Evolutionary conservation across 2,888 invertebrate species (phyloP).

Genomic region (Camptogramma bilineatum): DNA sequence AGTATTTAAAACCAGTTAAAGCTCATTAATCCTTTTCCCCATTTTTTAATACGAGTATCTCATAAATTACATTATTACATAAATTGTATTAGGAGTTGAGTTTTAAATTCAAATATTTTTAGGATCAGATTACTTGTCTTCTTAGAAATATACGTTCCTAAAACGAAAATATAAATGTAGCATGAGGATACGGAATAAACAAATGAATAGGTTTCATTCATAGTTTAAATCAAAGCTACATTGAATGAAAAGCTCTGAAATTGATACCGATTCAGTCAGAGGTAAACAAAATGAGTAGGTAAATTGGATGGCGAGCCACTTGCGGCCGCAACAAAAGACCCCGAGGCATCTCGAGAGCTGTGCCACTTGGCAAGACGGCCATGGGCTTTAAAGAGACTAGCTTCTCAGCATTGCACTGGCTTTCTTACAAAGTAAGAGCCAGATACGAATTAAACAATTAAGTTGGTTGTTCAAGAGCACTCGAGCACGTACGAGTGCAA

Average conservation of each 20-base stretch:
- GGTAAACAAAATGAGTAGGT: constrained; percentile 3
- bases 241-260: background rate
- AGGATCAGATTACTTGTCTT: too few species aligned
- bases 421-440: constrained; percentile 17
- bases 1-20: too few species aligned
- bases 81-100: too few species aligned
- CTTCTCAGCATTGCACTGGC: background rate
- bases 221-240: too few species aligned
- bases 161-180: too few species aligned
- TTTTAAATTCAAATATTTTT: too few species aligned
- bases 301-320: background rate
- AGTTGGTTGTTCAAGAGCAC: constrained; percentile 11
- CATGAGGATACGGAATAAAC: too few species aligned
- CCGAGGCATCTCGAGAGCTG: constrained; percentile 8
- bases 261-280: background rate
- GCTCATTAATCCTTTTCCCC: too few species aligned
- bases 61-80: too few species aligned
- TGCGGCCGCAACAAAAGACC: constrained; percentile 1
- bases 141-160: too few species aligned
- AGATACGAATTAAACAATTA: constrained; percentile 21
- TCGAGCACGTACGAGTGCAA: constrained; percentile 13
- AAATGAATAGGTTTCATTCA: too few species aligned
- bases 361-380: constrained; percentile 2
- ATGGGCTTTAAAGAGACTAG: constrained; percentile 2
- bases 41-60: too few species aligned